Evolutionary conservation across 2,888 invertebrate genomes (phyloP), one percentile per base, ranked within the genome.

Genomic region (Aleiodes leptofemur): DNA sequence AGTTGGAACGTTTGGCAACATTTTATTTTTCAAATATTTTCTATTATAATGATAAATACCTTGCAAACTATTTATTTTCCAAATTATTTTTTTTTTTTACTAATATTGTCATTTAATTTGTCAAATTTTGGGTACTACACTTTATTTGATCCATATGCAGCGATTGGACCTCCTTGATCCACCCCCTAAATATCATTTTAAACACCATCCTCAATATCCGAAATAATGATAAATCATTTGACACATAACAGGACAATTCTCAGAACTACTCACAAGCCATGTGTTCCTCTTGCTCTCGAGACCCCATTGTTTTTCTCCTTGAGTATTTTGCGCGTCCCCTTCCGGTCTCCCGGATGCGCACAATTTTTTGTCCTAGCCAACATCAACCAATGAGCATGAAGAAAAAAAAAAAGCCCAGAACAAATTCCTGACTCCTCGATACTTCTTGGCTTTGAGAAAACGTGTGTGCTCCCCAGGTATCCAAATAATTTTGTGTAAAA

Each of bases 241-340:
- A 43, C 43, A 9, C 43, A 8, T 11, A 9, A 11, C 7, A 9
- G 43, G 43, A 43, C 43, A 64, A 64, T 64, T 64, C 64, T 16
- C 48, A 13, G 64, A 64, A 64, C 16, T 8, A 38, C 23, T 14
- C 14, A 23, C 14, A 9, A 11, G 23, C 16, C 23, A 43, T 64
- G 48, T 59, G 23, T 5, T 48, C 13, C 23, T 43, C 14, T 16
- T 43, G n/a, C 6, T n/a, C 8, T 56, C 56, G 16, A 43, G 43
- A 59, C 14, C 14, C 31, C 59, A 38, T 59, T 59, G 59, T 59
- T 34, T 7, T 38, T 59, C 31, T 61, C 11, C 53, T 66, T 11
- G 56, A 73, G 77, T 72, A 77, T 71, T 64, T 74, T 76, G 72
- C 51, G 48, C 38, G 70, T 66, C 43, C n/a, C 29, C 29, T 16